A percentile compares a stretch with the other conserved stretches of the same genome.
Conservation (phyloP, 2,888 invertebrate species). For the Tipula helvola region DNA sequence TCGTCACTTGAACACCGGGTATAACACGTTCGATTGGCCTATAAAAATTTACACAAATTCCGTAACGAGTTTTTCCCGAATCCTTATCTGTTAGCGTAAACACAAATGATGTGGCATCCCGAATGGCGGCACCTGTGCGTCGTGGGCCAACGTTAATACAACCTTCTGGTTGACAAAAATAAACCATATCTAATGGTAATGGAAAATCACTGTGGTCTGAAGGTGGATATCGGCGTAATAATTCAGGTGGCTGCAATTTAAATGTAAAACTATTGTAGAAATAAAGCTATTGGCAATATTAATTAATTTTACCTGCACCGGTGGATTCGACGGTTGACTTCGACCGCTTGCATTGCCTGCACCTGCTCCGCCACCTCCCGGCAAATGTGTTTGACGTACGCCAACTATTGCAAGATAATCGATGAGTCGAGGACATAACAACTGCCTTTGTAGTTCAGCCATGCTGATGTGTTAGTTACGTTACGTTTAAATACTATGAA, state of each 20-base stretch:
- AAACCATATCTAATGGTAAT: conserved; percentile 94
- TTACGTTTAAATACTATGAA: neutral
- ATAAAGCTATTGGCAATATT: conserved; percentile 12
- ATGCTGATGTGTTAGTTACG: conserved; percentile 18
- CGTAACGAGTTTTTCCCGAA: conserved; percentile 90
- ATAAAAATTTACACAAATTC: conserved; percentile 97
- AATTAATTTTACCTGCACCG: conserved; percentile 53
- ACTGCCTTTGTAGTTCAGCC: conserved; percentile 60
- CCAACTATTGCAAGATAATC: conserved; percentile 98
- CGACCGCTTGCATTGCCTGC: conserved; percentile 32
- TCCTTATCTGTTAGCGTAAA: conserved; percentile 98
- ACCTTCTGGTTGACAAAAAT: conserved; percentile 99
- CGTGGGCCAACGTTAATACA: conserved; percentile 86
- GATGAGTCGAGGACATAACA: conserved; percentile 73
- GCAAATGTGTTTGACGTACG: conserved; percentile 55
- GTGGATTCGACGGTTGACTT: conserved; percentile 47
- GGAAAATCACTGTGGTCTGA: conserved; percentile 96
- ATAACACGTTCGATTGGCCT: conserved; percentile 68
- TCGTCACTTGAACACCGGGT: conserved; percentile 21
- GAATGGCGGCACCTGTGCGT: conserved; percentile 51
- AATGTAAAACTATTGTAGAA: neutral
- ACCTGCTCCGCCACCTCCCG: conserved; percentile 40
- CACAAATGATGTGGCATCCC: conserved; percentile 93
- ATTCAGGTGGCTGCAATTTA: conserved; percentile 66
- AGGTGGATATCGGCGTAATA: conserved; percentile 87